These are phyloP conservation scores for Myiagra hebetior DNA, from an alignment of 2,113 vertebrate genomes.

Conservation along the genomic window DNA sequence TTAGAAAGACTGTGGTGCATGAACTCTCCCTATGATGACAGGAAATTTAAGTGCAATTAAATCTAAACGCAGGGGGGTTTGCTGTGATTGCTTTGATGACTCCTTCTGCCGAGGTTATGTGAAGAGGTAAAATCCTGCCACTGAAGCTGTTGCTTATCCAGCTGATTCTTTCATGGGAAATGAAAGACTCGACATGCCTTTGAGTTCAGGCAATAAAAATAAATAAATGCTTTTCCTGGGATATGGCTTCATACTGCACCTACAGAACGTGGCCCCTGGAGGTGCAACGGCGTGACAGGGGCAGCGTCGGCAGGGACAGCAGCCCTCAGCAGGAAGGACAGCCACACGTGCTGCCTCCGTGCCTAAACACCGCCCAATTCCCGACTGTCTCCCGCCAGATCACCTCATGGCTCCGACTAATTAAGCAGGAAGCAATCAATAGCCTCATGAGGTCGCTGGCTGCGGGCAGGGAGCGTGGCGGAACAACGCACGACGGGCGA, in stretches of 20 bases:
- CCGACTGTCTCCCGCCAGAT: background rate
- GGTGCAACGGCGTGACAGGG: fast-evolving
- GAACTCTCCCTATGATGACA: background rate
- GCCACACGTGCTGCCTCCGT: background rate
- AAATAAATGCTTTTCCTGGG: background rate
- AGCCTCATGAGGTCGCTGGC: background rate
- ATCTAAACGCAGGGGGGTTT: fast-evolving
- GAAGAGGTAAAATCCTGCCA: background rate
- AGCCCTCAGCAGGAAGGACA: background rate
- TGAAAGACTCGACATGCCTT: too few species aligned
- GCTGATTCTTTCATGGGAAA: background rate
- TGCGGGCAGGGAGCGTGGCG: background rate
- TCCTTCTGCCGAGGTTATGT: background rate
- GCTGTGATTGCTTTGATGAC: background rate
- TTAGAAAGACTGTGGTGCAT: background rate
- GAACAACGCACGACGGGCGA: fast-evolving
- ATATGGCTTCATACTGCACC: fast-evolving
- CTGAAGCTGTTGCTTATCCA: background rate
- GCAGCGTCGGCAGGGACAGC: background rate
- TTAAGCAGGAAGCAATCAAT: background rate
- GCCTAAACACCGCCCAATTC: background rate
- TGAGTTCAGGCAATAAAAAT: background rate
- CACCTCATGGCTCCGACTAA: background rate
- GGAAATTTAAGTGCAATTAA: background rate
- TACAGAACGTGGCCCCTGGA: fast-evolving